Percentiles rank a stretch among this genome's conserved stretches.
phyloP scores from a whole-genome alignment of 2,888 invertebrate genomes.

The Acrobasis suavella region DNA sequence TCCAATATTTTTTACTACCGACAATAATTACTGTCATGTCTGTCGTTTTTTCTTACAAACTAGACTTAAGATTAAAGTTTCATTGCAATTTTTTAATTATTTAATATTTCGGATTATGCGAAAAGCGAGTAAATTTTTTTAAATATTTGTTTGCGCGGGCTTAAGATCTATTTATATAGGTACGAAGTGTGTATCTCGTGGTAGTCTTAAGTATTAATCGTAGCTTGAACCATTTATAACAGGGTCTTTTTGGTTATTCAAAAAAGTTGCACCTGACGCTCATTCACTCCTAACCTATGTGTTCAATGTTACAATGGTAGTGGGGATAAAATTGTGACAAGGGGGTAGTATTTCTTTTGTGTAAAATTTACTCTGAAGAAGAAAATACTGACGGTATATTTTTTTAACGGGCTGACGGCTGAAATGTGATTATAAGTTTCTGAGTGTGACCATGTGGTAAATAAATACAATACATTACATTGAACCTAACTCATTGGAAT shows the following conservation, averaged over 20 bases:
- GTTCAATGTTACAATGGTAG: slow-evolving; percentile 49
- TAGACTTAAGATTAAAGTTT: slow-evolving; percentile 7
- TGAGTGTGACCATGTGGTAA: too few species aligned
- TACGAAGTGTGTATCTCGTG: slow-evolving; percentile 48
- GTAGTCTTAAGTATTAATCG: slow-evolving; percentile 45
- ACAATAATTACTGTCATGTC: neutral
- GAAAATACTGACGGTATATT: neutral
- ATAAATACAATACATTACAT: too few species aligned
- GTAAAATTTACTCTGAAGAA: slow-evolving; percentile 26
- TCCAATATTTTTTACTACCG: slow-evolving; percentile 7
- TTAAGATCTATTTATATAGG: slow-evolving; percentile 38
- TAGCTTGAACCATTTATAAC: slow-evolving; percentile 52
- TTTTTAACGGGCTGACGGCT: neutral
- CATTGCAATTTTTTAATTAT: neutral
- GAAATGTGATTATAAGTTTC: too few species aligned
- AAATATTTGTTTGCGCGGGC: slow-evolving; percentile 35
- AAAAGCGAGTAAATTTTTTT: slow-evolving; percentile 25
- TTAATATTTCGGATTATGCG: neutral
- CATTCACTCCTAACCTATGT: slow-evolving; percentile 47
- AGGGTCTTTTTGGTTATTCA: slow-evolving; percentile 72
- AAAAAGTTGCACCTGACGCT: slow-evolving; percentile 62
- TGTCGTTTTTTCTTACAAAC: slow-evolving; percentile 5
- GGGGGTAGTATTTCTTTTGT: slow-evolving; percentile 64
- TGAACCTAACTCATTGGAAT: too few species aligned
- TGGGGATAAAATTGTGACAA: slow-evolving; percentile 45